Base-by-base conservation (phyloP, 2,797 vertebrate genomes). In the Loris lydekkerianus region DNA sequence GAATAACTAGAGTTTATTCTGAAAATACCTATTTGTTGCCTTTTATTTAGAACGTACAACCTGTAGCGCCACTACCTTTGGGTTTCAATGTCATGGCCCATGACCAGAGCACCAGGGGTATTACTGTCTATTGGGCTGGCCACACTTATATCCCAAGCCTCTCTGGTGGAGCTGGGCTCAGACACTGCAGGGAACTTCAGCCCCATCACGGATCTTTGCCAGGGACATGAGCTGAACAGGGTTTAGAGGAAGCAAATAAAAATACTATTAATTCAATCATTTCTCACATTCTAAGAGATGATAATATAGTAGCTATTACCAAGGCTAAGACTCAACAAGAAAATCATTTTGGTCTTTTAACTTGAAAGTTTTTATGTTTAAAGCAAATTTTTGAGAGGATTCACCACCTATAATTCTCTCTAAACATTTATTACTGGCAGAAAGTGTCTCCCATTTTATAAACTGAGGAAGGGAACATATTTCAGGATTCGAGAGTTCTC, bases 331-430 rank as follows among this genome's bases (percentile, higher is more conserved):
- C 53, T 77, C 77, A 86, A 94, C 5, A 43, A 81, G 80, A 69
- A 87, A 84, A 34, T 14, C 5, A 56, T 61, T 87, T 61, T 43
- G 65, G 34, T 23, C n/a, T 92, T 90, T 87, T 72, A 89, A 89
- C 46, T 78, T 70, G 69, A 29, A 78, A 14, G 61, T 40, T 94
- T 86, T 76, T 75, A 77, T 37, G 53, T 14, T n/a, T 84, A 91
- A 86, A 63, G 58, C 6, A 87, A 58, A 76, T 56, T 84, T 96
- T 93, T 95, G 17, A 34, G 80, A 76, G 75, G 91, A 76, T n/a
- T 84, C 18, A 60, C 27, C 65, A 80, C 34, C 46, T 78, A 25
- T 56, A 27, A 87, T 67, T 84, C 69, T 90, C 49, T 83, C 43
- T 83, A 82, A 6, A 77, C 5, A 37, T 46, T 86, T 58, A 34